Evolutionary conservation across 2,888 invertebrate genomes (phyloP).

Genomic region (Euplexia lucipara): DNA sequence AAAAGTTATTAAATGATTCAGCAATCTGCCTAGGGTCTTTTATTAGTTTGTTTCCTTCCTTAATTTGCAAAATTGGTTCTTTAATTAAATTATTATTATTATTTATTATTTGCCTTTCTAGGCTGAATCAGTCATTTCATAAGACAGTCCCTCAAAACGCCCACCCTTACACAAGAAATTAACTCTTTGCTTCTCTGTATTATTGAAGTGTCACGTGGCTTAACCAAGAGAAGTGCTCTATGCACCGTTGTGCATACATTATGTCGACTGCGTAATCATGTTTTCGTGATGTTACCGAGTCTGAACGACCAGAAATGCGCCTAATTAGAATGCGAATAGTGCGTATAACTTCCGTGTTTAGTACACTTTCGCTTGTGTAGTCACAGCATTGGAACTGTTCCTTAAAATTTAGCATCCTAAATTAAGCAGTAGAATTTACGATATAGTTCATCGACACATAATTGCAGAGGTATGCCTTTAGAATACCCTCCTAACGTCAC

Average conservation of each 20-base stretch:
- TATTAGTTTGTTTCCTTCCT: too few relatives aligned
- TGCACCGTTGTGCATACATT: constrained; percentile 27
- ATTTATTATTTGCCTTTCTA: too few relatives aligned
- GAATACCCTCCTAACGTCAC: too few relatives aligned
- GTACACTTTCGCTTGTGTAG: constrained; percentile 34
- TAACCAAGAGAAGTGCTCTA: neutral
- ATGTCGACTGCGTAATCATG: neutral
- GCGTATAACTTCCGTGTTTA: constrained; percentile 28
- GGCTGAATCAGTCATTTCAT: neutral
- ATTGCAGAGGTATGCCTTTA: too few relatives aligned
- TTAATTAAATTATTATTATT: too few relatives aligned
- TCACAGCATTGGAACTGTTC: neutral
- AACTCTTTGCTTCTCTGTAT: neutral
- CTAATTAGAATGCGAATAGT: constrained; percentile 26
- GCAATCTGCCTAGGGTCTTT: too few relatives aligned
- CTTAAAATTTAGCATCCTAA: neutral
- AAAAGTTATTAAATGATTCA: too few relatives aligned
- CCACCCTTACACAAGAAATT: too few relatives aligned
- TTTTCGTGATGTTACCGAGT: neutral
- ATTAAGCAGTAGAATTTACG: too few relatives aligned
- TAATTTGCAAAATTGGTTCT: too few relatives aligned
- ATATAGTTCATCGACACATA: too few relatives aligned
- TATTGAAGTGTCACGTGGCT: neutral
- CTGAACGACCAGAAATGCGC: constrained; percentile 14
- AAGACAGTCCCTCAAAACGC: neutral